phyloP scores from a whole-genome alignment of 2,113 vertebrate species.

The Ptilorrhoa leucosticta region DNA sequence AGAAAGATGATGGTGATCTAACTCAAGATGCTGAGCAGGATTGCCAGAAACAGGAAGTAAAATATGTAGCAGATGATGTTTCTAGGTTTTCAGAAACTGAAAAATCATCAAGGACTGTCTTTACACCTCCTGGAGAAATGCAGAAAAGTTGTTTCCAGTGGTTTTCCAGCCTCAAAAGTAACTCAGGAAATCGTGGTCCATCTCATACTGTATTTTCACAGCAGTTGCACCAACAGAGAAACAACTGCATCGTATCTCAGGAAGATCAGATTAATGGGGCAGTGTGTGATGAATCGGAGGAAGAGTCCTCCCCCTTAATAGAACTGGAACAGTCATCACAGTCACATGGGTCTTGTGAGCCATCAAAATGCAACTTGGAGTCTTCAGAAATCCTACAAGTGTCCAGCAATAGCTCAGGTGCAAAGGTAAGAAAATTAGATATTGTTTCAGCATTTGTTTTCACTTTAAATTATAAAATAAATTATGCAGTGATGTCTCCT shows the following conservation, averaged over 20 bases:
- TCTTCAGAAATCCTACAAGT: neutral
- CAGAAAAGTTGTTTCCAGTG: constrained; percentile 73
- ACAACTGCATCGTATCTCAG: neutral
- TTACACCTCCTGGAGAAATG: constrained; percentile 30
- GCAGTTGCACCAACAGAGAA: constrained; percentile 68
- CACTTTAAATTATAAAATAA: neutral
- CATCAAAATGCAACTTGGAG: neutral
- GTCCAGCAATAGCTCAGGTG: neutral
- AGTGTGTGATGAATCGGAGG: neutral
- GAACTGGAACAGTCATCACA: neutral
- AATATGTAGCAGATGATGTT: neutral
- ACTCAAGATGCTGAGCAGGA: neutral
- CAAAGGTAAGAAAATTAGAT: constrained; percentile 50
- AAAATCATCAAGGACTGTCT: neutral
- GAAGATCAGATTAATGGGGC: neutral
- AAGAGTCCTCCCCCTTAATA: constrained; percentile 42
- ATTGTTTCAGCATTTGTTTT: neutral
- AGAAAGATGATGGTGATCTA: constrained; percentile 7
- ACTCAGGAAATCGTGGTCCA: neutral
- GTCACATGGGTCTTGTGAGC: neutral
- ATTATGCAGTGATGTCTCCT: neutral
- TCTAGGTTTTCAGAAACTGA: neutral
- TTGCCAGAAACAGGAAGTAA: neutral
- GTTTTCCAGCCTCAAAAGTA: constrained; percentile 58
- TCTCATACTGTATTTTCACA: constrained; percentile 59